These are phyloP conservation scores for Trichoplusia ni DNA, from an alignment of 1,140 invertebrate species.

Conservation along the genomic window DNA sequence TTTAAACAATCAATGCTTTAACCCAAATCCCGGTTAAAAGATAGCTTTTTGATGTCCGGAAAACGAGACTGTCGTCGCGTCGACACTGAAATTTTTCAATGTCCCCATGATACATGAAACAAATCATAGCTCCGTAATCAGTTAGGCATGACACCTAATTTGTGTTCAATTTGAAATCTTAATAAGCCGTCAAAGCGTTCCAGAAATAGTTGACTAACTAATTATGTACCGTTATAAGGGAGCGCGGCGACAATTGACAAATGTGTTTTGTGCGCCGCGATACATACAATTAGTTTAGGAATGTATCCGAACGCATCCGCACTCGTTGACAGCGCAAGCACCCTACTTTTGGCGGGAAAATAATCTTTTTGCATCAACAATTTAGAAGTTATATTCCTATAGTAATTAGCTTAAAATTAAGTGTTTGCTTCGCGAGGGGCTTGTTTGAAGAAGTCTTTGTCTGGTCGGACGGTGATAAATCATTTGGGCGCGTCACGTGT, in stretches of 20 bases:
- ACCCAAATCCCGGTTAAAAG: constrained; percentile 34
- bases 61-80: constrained; percentile 69
- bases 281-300: constrained; percentile 67
- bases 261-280: constrained; percentile 67
- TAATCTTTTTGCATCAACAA: constrained; percentile 52
- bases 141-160: constrained; percentile 76
- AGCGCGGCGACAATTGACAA: constrained; percentile 76
- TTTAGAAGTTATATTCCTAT: constrained; percentile 62
- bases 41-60: constrained; percentile 70
- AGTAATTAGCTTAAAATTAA: constrained; percentile 67
- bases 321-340: constrained; percentile 54
- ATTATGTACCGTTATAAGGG: constrained; percentile 65
- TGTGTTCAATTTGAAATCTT: constrained; percentile 78
- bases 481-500: constrained; percentile 68
- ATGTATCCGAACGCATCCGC: constrained; percentile 62
- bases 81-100: constrained; percentile 65
- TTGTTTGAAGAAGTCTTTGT: constrained; percentile 75
- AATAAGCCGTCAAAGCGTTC: constrained; percentile 79
- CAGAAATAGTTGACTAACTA: constrained; percentile 74
- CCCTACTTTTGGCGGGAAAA: constrained; percentile 63
- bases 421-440: constrained; percentile 70
- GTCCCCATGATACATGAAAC: constrained; percentile 45
- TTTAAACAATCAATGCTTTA: constrained; percentile 21
- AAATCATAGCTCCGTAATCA: constrained; percentile 65
- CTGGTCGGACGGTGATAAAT: constrained; percentile 68